A percentile compares a stretch with the other conserved stretches of the same genome.
Conservation (phyloP, 2,888 invertebrate genomes). For the Dasypolia templi region DNA sequence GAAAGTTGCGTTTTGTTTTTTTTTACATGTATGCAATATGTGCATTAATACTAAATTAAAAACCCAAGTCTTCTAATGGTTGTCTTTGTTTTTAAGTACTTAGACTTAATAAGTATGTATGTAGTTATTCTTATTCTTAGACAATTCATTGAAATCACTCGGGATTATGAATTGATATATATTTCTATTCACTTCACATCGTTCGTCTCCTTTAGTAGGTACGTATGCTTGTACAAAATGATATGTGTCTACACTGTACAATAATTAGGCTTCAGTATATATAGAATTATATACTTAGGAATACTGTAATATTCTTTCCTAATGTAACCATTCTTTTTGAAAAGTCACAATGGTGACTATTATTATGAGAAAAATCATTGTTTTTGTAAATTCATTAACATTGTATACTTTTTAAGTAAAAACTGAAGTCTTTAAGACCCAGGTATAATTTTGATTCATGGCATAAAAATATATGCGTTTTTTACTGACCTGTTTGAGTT, state of each 20-base stretch:
- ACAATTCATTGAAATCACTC: constrained; percentile 51
- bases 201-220: constrained; percentile 62
- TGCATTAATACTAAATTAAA: constrained; percentile 44
- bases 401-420: constrained; percentile 66
- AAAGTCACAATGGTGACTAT: constrained; percentile 61
- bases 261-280: constrained; percentile 67
- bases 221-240: constrained; percentile 66
- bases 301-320: constrained; percentile 65
- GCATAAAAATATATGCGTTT: constrained; percentile 65
- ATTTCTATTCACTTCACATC: constrained; percentile 65
- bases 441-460: constrained; percentile 67
- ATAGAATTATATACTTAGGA: constrained; percentile 66
- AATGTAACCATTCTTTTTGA: constrained; percentile 55
- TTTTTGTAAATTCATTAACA: constrained; percentile 66
- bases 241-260: constrained; percentile 70
- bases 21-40: constrained; percentile 35
- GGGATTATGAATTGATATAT: constrained; percentile 45
- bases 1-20: constrained; percentile 42
- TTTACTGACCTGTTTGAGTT: constrained; percentile 65
- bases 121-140: constrained; percentile 55
- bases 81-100: constrained; percentile 64
- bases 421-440: constrained; percentile 64
- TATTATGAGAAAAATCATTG: constrained; percentile 62
- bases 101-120: constrained; percentile 57
- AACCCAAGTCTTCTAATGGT: constrained; percentile 60